These are phyloP conservation scores for Oikopleura vanhoeffeni DNA, from an alignment of 23 tunicate species.

Conservation along the genomic window DNA sequence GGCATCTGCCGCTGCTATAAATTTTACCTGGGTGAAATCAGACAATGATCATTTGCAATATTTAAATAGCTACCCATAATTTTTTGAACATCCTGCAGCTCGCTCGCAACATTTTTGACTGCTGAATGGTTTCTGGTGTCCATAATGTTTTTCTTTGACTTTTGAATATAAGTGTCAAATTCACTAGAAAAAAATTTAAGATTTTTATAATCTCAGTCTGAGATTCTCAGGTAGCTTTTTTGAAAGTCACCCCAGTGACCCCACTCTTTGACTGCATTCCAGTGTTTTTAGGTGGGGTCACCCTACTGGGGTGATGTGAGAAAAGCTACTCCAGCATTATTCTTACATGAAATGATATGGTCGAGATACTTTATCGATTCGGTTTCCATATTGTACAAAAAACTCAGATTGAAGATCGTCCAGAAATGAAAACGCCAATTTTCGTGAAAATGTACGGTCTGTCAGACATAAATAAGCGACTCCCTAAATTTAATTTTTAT, in stretches of 20 bases:
- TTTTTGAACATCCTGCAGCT: conserved; percentile 86
- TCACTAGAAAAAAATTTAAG: neutral
- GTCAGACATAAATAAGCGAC: conserved; percentile 62
- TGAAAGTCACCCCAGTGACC: no score
- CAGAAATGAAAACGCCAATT: conserved; percentile 63
- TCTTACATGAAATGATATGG: conserved; percentile 89
- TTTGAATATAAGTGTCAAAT: conserved; percentile 79
- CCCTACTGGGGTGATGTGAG: no score
- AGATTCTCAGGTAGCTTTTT: neutral
- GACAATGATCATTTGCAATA: no score
- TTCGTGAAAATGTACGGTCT: conserved; percentile 55
- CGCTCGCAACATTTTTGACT: conserved; percentile 58
- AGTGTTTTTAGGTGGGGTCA: no score
- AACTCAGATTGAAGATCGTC: conserved; percentile 82
- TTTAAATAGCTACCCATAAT: conserved; percentile 32
- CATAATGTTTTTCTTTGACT: conserved; percentile 54
- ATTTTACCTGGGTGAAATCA: no score
- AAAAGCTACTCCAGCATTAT: no score
- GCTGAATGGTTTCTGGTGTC: conserved; percentile 63
- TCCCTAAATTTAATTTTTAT: no score
- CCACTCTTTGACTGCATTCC: no score
- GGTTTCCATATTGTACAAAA: conserved; percentile 89
- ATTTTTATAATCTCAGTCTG: neutral
- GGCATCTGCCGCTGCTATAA: no score
- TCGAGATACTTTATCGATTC: conserved; percentile 40